These are phyloP conservation scores for Scaptomyza tumidula DNA, from an alignment of 2,888 invertebrate species.

Conservation along the genomic window DNA sequence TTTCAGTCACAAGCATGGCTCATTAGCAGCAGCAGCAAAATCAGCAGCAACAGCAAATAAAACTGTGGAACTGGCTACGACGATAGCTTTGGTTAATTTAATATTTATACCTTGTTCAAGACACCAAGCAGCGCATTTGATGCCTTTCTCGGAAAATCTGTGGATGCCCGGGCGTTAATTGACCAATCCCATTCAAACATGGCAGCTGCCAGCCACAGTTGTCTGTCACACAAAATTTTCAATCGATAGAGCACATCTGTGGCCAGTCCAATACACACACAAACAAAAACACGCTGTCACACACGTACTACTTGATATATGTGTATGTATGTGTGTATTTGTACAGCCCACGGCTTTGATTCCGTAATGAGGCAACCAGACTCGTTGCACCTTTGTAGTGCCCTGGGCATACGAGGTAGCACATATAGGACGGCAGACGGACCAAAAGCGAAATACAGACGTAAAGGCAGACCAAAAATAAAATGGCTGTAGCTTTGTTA, in stretches of 20 bases:
- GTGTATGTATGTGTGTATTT: slow-evolving; percentile 21
- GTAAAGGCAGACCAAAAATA: slow-evolving; percentile 24
- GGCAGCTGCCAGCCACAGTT: slow-evolving; percentile 53
- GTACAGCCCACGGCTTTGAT: slow-evolving; percentile 72
- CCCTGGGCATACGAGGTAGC: slow-evolving; percentile 29
- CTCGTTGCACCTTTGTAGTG: slow-evolving; percentile 67
- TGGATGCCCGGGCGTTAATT: slow-evolving; percentile 75
- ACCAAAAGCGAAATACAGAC: slow-evolving; percentile 6
- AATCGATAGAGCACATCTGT: slow-evolving; percentile 78
- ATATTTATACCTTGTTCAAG: slow-evolving; percentile 81
- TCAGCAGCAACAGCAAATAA: slow-evolving; percentile 6
- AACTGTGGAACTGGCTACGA: slow-evolving; percentile 24
- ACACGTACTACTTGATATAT: slow-evolving; percentile 9
- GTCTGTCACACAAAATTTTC: slow-evolving; percentile 66
- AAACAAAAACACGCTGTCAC: slow-evolving; percentile 5
- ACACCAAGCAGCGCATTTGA: slow-evolving; percentile 52
- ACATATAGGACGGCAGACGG: slow-evolving; percentile 8
- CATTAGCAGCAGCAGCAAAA: slow-evolving; percentile 48
- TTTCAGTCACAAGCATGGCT: slow-evolving; percentile 56
- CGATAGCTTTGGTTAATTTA: slow-evolving; percentile 63
- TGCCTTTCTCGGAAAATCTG: slow-evolving; percentile 62
- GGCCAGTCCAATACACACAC: slow-evolving; percentile 39
- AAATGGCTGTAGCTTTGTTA: slow-evolving; percentile 46
- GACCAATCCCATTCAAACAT: slow-evolving; percentile 73
- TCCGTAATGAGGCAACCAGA: slow-evolving; percentile 69